Conservation (phyloP, 2,888 invertebrate genomes). For the Ecliptopera silaceata region DNA sequence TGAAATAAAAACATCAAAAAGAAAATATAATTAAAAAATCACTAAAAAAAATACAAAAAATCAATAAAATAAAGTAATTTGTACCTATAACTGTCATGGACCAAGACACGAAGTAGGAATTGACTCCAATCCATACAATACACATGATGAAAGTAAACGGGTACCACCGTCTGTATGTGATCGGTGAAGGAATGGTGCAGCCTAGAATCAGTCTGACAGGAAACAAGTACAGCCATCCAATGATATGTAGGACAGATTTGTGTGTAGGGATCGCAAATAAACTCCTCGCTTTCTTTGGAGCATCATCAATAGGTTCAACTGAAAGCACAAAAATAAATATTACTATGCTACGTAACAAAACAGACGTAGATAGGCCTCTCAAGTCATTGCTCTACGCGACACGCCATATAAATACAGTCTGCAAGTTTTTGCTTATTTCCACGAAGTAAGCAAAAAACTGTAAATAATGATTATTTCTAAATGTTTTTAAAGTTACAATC, state of each 20-base stretch:
- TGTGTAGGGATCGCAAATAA: slow-evolving; percentile 73
- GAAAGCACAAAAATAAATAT: background rate
- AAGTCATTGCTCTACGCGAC: too few species aligned
- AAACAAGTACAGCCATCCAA: slow-evolving; percentile 88
- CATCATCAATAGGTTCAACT: slow-evolving; percentile 16
- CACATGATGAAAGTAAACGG: slow-evolving; percentile 93
- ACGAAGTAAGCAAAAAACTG: too few species aligned
- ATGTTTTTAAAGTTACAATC: too few species aligned
- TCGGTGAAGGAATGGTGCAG: slow-evolving; percentile 88
- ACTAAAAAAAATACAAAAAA: too few species aligned
- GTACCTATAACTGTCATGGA: slow-evolving; percentile 94
- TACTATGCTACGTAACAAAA: too few species aligned
- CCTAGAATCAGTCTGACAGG: slow-evolving; percentile 87
- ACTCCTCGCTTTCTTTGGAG: slow-evolving; percentile 49
- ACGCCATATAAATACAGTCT: too few species aligned
- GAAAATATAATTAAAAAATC: too few species aligned
- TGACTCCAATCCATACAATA: slow-evolving; percentile 91
- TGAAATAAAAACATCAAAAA: too few species aligned
- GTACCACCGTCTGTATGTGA: slow-evolving; percentile 84
- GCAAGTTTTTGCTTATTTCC: too few species aligned
- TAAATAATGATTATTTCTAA: too few species aligned
- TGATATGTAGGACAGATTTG: slow-evolving; percentile 54
- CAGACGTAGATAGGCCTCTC: too few species aligned
- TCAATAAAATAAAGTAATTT: too few species aligned
- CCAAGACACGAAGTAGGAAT: slow-evolving; percentile 96